Evolutionary conservation across 1,140 invertebrate genomes (phyloP).

Genomic region (Drosophila serrata): DNA sequence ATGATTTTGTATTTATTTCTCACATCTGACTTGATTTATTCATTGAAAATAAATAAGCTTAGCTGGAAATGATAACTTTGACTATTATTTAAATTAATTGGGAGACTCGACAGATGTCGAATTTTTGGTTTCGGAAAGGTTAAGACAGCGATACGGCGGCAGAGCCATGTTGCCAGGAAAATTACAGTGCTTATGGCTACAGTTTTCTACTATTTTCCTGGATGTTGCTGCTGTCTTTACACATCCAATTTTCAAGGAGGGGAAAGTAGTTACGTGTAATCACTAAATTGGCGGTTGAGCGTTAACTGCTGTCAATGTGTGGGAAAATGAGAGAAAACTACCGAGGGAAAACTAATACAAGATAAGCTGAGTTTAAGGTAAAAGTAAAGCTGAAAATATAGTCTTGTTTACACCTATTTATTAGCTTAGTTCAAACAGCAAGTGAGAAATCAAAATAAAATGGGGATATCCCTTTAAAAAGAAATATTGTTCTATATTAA

Average conservation of each 20-base stretch:
- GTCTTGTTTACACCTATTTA: not conserved
- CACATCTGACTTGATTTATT: constrained; percentile 22
- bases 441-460: not conserved
- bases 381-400: not conserved
- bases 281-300: constrained; percentile 9
- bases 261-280: constrained; percentile 28
- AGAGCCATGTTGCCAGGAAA: constrained; percentile 25
- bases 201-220: constrained; percentile 8
- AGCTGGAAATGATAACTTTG: constrained; percentile 2
- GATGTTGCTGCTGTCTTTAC: constrained; percentile 13
- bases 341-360: not conserved
- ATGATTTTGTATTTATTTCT: constrained; percentile 49
- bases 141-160: constrained; percentile 27
- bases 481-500: too few species aligned
- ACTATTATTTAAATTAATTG: constrained; percentile 55
- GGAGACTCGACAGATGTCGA: constrained; percentile 7
- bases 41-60: not conserved
- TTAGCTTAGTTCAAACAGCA: accelerated
- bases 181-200: constrained; percentile 46
- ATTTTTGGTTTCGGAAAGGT: constrained; percentile 9
- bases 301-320: constrained; percentile 4
- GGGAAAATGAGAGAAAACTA: constrained; percentile 7
- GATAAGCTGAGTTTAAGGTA: not conserved
- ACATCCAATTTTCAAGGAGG: constrained; percentile 6
- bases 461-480: too few species aligned